Evolutionary conservation across 1,140 invertebrate genomes (phyloP).

Genomic region (Cotesia vestalis): DNA sequence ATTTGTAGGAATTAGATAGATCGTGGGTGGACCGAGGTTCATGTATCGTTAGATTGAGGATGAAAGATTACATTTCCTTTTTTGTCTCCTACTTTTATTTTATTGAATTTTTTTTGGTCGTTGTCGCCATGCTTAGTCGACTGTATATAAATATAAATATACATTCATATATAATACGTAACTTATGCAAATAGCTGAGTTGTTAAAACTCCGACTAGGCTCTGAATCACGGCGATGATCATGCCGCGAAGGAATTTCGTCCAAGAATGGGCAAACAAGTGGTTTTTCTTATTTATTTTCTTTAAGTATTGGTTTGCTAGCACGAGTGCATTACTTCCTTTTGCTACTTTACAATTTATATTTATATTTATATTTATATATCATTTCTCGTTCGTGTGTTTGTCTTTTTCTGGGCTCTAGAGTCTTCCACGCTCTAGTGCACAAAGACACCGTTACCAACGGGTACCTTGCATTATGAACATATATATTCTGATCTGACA

Average conservation of each 20-base stretch:
- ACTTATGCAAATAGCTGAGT: slow-evolving; percentile 23
- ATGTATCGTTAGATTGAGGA: background rate
- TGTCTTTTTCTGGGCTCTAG: slow-evolving; percentile 21
- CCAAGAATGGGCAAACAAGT: slow-evolving; percentile 33
- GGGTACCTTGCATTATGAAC: slow-evolving; percentile 17
- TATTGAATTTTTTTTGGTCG: background rate
- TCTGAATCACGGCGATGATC: slow-evolving; percentile 26
- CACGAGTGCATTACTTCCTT: slow-evolving; percentile 24
- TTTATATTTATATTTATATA: too few species aligned
- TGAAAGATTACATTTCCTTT: background rate
- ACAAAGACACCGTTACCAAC: slow-evolving; percentile 50
- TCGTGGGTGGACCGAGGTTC: too few species aligned
- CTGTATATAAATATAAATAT: too few species aligned
- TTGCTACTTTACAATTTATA: too few species aligned
- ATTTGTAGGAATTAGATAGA: too few species aligned
- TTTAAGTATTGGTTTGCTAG: slow-evolving; percentile 9
- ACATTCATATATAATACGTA: background rate
- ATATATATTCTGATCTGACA: slow-evolving; percentile 41
- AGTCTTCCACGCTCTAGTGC: slow-evolving; percentile 47
- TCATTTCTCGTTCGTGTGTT: too few species aligned
- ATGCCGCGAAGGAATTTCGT: slow-evolving; percentile 41
- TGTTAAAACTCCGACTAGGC: background rate
- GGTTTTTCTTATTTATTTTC: slow-evolving; percentile 42
- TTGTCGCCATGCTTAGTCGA: background rate
- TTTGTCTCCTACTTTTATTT: background rate